Base-by-base conservation (phyloP, 2,888 invertebrate species). In the Xestobium rufovillosum region DNA sequence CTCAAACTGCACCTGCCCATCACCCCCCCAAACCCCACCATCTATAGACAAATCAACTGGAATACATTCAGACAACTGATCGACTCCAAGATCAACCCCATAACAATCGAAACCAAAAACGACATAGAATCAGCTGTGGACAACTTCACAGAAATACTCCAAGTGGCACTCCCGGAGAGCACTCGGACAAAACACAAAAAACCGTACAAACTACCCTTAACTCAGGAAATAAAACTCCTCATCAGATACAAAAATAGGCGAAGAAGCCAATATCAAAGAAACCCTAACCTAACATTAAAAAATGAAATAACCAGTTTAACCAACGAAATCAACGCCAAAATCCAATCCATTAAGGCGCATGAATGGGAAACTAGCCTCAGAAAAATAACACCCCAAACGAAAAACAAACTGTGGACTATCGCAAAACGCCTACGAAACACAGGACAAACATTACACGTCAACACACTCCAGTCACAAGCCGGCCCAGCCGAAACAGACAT, bases 21-120 rank as follows among this genome's bases (percentile, higher is more conserved):
- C n/a, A 6, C 3, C 14, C 2, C 14, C 14, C 9, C 33, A 27
- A 10, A 26, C n/a, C 12, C 16, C 33, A 1, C 26, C n/a, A 26
- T 32, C 33, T 38, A 27, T 8, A 33, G 33, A 33, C 2, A 38
- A 10, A 38, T 28, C 3, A 16, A 38, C 19, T 38, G 38, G 38
- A 10, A 23, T 11, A 17, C 3, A 10, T 38, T 26, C 14, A 25
- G 32, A 26, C 3, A 33, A 15, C 9, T 16, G 2, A 9, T 38
- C 15, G 16, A 26, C 10, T 17, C 9, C 3, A 26, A 14, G 14
- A 10, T 33, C 3, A 10, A 12, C 1, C 32, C 32, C 9, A 32
- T 16, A n/a, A 33, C 25, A 11, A 38, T 38, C 12, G 28, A 32
- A 9, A 33, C 32, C 1, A 26, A 3, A 27, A 19, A 23, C 3